These are phyloP conservation scores for Anhinga anhinga DNA, from an alignment of 2,113 vertebrate species.

Conservation along the genomic window DNA sequence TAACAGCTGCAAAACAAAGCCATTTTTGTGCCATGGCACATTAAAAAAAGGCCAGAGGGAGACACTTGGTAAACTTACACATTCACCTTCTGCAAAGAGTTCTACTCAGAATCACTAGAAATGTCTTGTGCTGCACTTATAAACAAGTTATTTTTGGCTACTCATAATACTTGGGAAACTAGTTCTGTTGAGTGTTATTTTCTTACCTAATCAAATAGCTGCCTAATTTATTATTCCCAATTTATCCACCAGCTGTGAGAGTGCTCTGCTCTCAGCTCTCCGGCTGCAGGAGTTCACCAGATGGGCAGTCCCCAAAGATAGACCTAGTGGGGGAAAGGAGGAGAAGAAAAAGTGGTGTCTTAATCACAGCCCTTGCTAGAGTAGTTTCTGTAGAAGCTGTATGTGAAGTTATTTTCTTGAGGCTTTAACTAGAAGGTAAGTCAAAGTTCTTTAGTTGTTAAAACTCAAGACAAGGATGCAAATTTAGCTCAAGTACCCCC, in stretches of 20 bases:
- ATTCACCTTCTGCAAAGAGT: not conserved
- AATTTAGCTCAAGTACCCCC: not conserved
- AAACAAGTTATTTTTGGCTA: not conserved
- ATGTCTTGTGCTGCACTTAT: not conserved
- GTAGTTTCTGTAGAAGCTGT: not conserved
- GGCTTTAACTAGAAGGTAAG: no score
- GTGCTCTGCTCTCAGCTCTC: not conserved
- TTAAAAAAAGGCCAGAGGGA: accelerated
- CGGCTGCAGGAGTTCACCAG: not conserved
- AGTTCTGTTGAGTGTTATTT: not conserved
- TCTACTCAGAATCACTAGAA: not conserved
- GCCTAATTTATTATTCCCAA: not conserved
- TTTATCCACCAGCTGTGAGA: not conserved
- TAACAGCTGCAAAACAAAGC: not conserved
- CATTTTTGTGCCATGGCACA: not conserved
- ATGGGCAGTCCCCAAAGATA: not conserved
- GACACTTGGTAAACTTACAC: not conserved
- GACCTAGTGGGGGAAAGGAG: not conserved
- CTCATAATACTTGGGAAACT: not conserved
- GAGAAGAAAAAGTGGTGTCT: not conserved
- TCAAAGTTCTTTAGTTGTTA: not conserved
- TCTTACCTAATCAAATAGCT: not conserved
- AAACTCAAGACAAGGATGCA: not conserved
- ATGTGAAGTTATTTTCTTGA: not conserved
- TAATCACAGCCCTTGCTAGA: not conserved